A percentile compares a stretch with the other conserved stretches of the same genome.
Evolutionary conservation across 1,140 invertebrate species (phyloP).

Genomic region (Holotrichia oblita): DNA sequence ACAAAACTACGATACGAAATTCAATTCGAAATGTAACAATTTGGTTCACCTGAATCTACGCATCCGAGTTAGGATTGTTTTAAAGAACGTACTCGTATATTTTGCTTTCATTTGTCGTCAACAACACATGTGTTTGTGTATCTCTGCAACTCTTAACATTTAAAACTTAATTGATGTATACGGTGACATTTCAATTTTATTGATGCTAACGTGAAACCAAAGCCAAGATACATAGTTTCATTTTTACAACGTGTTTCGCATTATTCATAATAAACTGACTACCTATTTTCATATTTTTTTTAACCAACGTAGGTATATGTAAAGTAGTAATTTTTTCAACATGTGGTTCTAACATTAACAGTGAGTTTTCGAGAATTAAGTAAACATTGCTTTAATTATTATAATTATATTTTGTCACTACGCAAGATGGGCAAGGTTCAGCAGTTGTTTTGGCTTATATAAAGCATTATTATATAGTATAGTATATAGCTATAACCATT

Average conservation of each 20-base stretch:
- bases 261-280: neutral
- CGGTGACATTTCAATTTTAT: slow-evolving; percentile 23
- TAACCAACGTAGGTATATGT: neutral
- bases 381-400: neutral
- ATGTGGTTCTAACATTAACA: neutral
- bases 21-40: too few species aligned
- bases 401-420: too few species aligned
- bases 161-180: slow-evolving; percentile 28
- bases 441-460: too few species aligned
- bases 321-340: neutral
- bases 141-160: slow-evolving; percentile 14
- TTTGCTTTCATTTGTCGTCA: too few species aligned
- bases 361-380: neutral
- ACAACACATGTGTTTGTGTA: neutral
- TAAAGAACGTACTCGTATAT: too few species aligned
- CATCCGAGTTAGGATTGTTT: too few species aligned
- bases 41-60: too few species aligned
- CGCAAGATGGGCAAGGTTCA: too few species aligned
- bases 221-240: neutral
- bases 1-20: too few species aligned
- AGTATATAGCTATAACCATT: too few species aligned
- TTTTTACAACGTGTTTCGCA: neutral
- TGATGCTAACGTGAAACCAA: neutral
- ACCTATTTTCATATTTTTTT: neutral
- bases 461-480: too few species aligned